Evolutionary conservation across 2,113 vertebrate genomes (phyloP).

Genomic region (Pao palembangensis): DNA sequence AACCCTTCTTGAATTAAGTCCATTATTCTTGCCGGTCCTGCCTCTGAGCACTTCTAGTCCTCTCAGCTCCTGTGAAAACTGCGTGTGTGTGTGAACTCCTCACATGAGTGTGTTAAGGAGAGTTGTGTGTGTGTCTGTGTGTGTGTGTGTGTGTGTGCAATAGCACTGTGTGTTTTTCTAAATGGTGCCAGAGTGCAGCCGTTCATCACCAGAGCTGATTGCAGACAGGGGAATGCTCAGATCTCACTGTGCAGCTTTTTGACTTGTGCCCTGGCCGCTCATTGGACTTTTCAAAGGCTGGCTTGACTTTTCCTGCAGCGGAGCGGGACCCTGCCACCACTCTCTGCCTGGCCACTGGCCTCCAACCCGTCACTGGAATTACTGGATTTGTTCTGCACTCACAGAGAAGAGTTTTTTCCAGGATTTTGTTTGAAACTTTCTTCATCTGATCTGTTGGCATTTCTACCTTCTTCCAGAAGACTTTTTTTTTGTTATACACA

Average conservation of each 20-base stretch:
- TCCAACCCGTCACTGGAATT: constrained; percentile 36
- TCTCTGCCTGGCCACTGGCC: constrained; percentile 29
- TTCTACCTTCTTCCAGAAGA: constrained; percentile 2
- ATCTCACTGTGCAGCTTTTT: constrained; percentile 41
- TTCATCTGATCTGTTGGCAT: not conserved
- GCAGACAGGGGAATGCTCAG: constrained; percentile 48
- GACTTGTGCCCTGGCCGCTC: constrained; percentile 45
- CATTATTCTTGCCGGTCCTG: constrained; percentile 71
- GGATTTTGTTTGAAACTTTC: constrained; percentile 3
- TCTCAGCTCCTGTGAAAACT: constrained; percentile 53
- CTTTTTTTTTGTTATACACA: not conserved
- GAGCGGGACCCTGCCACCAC: constrained; percentile 29
- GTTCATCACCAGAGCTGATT: constrained; percentile 56
- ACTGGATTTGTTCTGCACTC: not conserved
- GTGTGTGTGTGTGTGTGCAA: constrained; percentile 45
- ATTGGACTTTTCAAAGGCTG: constrained; percentile 28
- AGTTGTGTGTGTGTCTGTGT: constrained; percentile 43
- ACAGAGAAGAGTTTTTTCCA: not conserved
- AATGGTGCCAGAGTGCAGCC: constrained; percentile 58
- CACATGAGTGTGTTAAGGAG: constrained; percentile 45
- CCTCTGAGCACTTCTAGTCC: constrained; percentile 56
- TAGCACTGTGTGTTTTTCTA: constrained; percentile 55
- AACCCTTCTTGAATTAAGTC: constrained; percentile 68
- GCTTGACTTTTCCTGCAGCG: constrained; percentile 27
- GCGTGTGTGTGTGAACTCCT: constrained; percentile 43